Evolutionary conservation across 2,113 vertebrate species (phyloP), one percentile per base, ranked within the genome.

Genomic region (Dicrurus megarhynchus): DNA sequence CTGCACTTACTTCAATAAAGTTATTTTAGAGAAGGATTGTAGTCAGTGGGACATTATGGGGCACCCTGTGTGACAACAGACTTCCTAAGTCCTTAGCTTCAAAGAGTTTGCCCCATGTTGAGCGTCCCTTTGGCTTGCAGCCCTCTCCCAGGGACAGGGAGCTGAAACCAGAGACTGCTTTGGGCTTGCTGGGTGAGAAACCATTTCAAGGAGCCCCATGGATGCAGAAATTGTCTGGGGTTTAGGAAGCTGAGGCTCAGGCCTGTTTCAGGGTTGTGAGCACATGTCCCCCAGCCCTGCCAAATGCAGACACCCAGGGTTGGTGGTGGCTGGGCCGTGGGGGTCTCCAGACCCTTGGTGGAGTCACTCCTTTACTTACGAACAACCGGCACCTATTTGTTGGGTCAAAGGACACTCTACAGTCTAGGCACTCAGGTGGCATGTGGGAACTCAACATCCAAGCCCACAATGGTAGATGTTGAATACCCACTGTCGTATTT

Each of bases 281-380:
- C 3, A 1, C 12, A 2, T 47, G 18, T 0, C 24, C 13, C 13
- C 4, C 5, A 0, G 7, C 26, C 5, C 46, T 15, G 8, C 10
- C 20, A 50, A 49, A 47, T 9, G 10, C 16, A n/a, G n/a, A 26
- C 35, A 23, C 28, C 11, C 22, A 19, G 44, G 33, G 26, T 8
- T 89, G n/a, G 39, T 68, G 44, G 28, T 85, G 44, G 8, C 17
- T 50, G 46, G 30, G 46, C 23, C 9, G 0, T 33, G 3, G 2
- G 4, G 22, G 3, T 52, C 47, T 90, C 74, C 53, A 60, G 74
- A 49, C 20, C 9, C 71, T 82, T 37, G 37, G 12, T 73, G 75
- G 32, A 69, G 37, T 65, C 17, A 28, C 74, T 73, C 6, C 26
- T 77, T 61, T 79, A 33, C 33, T 59, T 49, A 49, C 19, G 24